These are phyloP conservation scores for Poecilia latipinna DNA, from an alignment of 2,113 vertebrate species.

Conservation along the genomic window DNA sequence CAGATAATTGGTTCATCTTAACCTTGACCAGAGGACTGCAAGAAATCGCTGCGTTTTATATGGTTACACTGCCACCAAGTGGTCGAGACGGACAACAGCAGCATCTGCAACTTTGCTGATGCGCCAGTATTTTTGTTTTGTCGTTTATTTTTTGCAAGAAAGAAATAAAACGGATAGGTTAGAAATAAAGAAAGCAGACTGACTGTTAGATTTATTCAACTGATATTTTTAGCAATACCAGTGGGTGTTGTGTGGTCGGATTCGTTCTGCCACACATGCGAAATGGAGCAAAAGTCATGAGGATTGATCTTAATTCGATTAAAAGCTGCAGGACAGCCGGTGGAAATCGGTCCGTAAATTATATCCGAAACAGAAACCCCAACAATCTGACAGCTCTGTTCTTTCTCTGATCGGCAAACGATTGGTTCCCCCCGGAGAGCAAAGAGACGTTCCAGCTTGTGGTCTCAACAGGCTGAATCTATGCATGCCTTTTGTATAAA, in stretches of 20 bases:
- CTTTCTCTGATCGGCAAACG: conserved; percentile 22
- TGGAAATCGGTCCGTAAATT: conserved; percentile 30
- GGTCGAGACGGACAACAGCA: conserved; percentile 40
- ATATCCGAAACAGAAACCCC: background rate
- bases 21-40: conserved; percentile 56
- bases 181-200: conserved; percentile 41
- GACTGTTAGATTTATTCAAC: conserved; percentile 70
- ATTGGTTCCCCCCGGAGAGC: conserved; percentile 13
- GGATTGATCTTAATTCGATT: conserved; percentile 25
- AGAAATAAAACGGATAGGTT: conserved; percentile 23
- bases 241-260: conserved; percentile 1
- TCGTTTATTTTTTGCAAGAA: background rate
- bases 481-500: conserved; percentile 78
- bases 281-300: conserved; percentile 8
- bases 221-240: conserved; percentile 55
- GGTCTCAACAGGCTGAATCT: conserved; percentile 71
- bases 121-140: background rate
- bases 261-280: conserved; percentile 3
- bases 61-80: conserved; percentile 54
- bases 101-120: conserved; percentile 21
- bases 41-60: conserved; percentile 20
- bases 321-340: conserved; percentile 19
- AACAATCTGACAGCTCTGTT: conserved; percentile 10
- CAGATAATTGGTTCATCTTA: conserved; percentile 48
- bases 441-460: conserved; percentile 47